Percentiles rank a stretch among this genome's conserved stretches.
phyloP scores from a whole-genome alignment of 2,888 invertebrate genomes.

The Melipona bicolor region DNA sequence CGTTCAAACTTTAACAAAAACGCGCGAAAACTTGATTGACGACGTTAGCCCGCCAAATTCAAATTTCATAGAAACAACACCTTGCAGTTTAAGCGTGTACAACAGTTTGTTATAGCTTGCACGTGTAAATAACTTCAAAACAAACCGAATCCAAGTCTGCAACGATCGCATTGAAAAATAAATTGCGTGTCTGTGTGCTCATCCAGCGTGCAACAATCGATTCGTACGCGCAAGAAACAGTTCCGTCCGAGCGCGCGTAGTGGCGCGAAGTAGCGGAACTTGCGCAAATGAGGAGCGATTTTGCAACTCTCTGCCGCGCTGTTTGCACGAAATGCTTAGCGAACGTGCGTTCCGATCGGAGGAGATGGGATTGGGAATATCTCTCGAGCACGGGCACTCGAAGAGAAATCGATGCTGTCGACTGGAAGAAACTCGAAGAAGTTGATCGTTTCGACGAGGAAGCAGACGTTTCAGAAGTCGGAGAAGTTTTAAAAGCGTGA shows the following conservation, averaged over 20 bases:
- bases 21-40: too few relatives aligned
- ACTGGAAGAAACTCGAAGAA: neutral
- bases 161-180: neutral
- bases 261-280: slow-evolving; percentile 56
- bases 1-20: too few relatives aligned
- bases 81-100: too few relatives aligned
- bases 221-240: slow-evolving; percentile 47
- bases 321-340: slow-evolving; percentile 26
- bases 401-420: neutral
- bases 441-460: neutral
- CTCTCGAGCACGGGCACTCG: neutral
- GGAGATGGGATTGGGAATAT: slow-evolving; percentile 12
- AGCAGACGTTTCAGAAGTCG: neutral
- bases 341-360: slow-evolving; percentile 23
- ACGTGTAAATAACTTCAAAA: neutral
- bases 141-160: neutral
- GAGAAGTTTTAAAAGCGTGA: neutral
- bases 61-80: too few relatives aligned
- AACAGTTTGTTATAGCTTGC: too few relatives aligned
- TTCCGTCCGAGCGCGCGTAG: slow-evolving; percentile 49
- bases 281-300: slow-evolving; percentile 51
- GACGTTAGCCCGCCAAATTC: too few relatives aligned
- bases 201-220: slow-evolving; percentile 1
- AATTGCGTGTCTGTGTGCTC: neutral
- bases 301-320: slow-evolving; percentile 29